These are phyloP conservation scores for Bombus ignitus DNA, from an alignment of 1,140 invertebrate genomes.

Conservation along the genomic window DNA sequence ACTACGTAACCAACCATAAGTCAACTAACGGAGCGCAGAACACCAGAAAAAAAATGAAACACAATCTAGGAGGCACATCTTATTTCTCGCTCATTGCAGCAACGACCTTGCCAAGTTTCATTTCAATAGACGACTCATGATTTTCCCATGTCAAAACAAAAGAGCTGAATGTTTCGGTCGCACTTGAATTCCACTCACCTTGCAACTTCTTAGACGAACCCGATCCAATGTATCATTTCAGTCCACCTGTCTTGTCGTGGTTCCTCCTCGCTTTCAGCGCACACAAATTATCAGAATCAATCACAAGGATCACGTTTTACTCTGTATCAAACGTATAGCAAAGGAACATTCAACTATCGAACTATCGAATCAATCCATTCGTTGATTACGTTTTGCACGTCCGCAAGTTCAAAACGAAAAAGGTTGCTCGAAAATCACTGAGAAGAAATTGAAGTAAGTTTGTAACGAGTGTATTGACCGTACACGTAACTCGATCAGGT, in stretches of 20 bases:
- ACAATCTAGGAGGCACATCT: constrained; percentile 16
- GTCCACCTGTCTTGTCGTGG: constrained; percentile 35
- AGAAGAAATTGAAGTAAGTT: not conserved
- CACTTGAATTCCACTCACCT: constrained; percentile 49
- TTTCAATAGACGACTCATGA: not conserved
- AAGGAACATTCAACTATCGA: not conserved
- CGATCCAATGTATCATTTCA: constrained; percentile 66
- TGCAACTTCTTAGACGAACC: constrained; percentile 58
- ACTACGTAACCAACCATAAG: not conserved
- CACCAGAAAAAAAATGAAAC: not conserved
- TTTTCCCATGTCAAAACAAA: constrained; percentile 33
- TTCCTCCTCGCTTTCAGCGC: not conserved
- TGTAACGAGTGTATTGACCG: not conserved
- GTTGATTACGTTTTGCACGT: not conserved
- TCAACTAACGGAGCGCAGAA: not conserved
- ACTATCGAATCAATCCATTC: not conserved
- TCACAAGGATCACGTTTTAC: not conserved
- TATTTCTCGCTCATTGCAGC: not conserved
- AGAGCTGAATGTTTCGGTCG: not conserved
- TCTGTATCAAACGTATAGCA: not conserved
- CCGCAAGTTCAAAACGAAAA: not conserved
- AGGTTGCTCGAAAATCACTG: not conserved
- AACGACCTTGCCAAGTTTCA: not conserved
- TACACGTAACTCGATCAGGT: constrained; percentile 18
- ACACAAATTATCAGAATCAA: constrained; percentile 2